Conservation (phyloP, 2,888 invertebrate species). For the Steinernema hermaphroditum region DNA sequence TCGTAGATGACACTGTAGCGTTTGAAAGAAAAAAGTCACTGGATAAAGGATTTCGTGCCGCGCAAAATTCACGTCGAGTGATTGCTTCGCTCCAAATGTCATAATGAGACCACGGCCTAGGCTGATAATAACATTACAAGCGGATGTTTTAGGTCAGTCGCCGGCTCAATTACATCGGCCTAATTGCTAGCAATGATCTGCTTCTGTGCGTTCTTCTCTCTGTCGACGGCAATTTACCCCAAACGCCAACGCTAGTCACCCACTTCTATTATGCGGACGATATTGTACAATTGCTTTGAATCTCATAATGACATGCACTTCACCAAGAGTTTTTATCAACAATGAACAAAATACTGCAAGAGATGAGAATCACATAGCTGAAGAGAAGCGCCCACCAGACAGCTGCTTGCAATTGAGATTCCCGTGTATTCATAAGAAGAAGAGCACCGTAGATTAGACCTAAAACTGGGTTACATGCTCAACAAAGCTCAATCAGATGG, state of each 20-base stretch:
- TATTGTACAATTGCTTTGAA: too few species aligned
- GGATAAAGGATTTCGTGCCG: neutral
- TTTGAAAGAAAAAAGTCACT: neutral
- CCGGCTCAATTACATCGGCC: constrained; percentile 15
- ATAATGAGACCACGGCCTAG: neutral
- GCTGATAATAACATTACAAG: constrained; percentile 19
- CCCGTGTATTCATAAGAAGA: neutral
- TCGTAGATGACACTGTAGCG: neutral
- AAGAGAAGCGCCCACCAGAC: neutral
- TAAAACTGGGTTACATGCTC: neutral
- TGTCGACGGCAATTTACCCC: neutral
- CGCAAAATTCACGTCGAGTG: neutral
- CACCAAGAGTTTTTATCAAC: neutral
- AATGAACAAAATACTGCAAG: neutral
- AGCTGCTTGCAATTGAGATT: neutral
- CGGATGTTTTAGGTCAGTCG: constrained; percentile 18
- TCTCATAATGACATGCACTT: neutral
- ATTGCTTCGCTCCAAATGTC: too few species aligned
- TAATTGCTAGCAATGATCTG: constrained; percentile 21
- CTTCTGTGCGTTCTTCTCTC: neutral
- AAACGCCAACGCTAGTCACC: too few species aligned
- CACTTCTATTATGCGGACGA: too few species aligned
- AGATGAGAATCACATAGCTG: neutral
- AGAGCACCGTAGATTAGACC: constrained; percentile 12
- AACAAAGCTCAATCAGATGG: neutral